Conservation (phyloP, 2,113 vertebrate species). For the Heliornis fulica region DNA sequence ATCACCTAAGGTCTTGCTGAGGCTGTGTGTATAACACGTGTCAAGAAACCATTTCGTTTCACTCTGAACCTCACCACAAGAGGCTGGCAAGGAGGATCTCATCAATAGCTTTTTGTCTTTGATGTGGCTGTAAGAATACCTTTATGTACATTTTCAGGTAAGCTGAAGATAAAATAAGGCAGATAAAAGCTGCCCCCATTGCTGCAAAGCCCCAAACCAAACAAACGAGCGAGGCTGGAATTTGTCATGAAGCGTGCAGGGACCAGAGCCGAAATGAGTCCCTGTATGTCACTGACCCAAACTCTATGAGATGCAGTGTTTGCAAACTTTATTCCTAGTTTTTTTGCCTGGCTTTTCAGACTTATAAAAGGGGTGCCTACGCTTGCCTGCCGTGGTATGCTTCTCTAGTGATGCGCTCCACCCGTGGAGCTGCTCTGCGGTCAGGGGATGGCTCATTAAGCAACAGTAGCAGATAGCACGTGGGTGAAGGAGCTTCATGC, state of each 20-base stretch:
- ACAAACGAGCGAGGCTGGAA: background rate
- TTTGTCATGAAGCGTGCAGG: background rate
- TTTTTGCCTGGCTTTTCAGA: background rate
- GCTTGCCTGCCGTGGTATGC: fast-evolving
- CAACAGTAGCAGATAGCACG: background rate
- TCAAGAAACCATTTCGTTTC: background rate
- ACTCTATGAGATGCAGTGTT: background rate
- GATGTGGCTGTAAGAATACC: background rate
- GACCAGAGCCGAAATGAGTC: background rate
- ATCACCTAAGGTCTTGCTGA: background rate
- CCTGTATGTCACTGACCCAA: background rate
- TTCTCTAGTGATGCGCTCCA: background rate
- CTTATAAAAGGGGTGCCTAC: background rate
- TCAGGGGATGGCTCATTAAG: background rate
- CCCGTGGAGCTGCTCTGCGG: fast-evolving
- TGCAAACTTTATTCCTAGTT: background rate
- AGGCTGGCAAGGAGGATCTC: background rate
- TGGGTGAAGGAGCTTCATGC: background rate
- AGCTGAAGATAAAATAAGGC: background rate
- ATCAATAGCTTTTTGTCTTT: background rate
- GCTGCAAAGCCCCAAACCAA: background rate
- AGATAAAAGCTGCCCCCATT: background rate
- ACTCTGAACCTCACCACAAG: background rate
- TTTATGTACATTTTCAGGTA: background rate
- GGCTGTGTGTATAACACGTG: background rate